Evolutionary conservation across 2,888 invertebrate genomes (phyloP).

Genomic region (Metalampra italica): DNA sequence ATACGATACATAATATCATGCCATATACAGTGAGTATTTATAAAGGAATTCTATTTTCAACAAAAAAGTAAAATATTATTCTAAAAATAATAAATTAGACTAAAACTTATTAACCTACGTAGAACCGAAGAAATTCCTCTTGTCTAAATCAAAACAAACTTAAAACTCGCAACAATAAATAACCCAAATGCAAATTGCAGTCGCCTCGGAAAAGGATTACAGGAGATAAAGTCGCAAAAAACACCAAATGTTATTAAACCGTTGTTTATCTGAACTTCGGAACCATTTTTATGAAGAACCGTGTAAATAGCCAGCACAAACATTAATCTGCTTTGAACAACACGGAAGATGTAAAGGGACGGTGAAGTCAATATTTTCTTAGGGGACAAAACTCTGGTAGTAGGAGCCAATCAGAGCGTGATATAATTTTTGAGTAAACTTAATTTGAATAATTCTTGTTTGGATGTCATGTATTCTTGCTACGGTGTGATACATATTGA

Average conservation of each 20-base stretch:
- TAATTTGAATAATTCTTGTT: conserved; percentile 20
- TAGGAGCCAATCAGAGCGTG: conserved; percentile 72
- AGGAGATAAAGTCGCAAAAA: conserved; percentile 52
- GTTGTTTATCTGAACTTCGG: conserved; percentile 56
- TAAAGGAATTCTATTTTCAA: too few relatives aligned
- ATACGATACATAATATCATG: too few relatives aligned
- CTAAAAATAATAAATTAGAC: too few relatives aligned
- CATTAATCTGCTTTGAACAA: conserved; percentile 77
- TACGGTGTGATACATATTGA: too few relatives aligned
- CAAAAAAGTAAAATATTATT: too few relatives aligned
- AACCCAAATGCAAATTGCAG: conserved; percentile 6
- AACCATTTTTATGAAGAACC: conserved; percentile 75
- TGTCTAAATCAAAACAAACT: background rate
- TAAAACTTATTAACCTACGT: too few relatives aligned
- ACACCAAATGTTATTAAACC: conserved; percentile 54
- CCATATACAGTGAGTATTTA: too few relatives aligned
- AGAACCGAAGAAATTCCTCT: too few relatives aligned
- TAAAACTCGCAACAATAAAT: background rate
- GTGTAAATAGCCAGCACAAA: conserved; percentile 71
- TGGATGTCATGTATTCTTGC: background rate
- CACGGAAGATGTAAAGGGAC: conserved; percentile 71
- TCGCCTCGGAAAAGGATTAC: conserved; percentile 34
- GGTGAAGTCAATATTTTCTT: conserved; percentile 66
- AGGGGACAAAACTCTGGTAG: conserved; percentile 64
- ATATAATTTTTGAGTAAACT: conserved; percentile 72